Base-by-base conservation (phyloP, 2,113 vertebrate genomes). In the Albula goreensis region DNA sequence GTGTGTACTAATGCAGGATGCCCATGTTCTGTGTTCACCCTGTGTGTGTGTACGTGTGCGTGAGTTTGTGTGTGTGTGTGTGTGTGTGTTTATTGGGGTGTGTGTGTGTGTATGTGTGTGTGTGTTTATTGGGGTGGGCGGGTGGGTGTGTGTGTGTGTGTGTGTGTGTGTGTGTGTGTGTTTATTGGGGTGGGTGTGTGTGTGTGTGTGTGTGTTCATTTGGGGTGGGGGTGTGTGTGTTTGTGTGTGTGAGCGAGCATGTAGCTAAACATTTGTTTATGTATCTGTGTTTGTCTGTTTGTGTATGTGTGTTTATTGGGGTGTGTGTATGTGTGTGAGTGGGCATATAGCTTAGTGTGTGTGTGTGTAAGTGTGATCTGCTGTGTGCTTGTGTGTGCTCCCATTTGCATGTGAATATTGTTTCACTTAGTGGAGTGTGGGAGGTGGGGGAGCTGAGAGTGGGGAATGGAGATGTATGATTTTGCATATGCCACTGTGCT, bases 21-120 rank as follows among this genome's bases (percentile, higher is more conserved):
- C 63, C 22, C n/a, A 22, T n/a, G 70, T 5, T 83, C 60, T 86
- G 9, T 80, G 56, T n/a, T 11, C 51, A 4, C 17, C 15, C 50
- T 53, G 31, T 80, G 25, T 85, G 15, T 13, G 7, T 15, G 49
- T 50, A 78, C 81, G 50, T 81, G 19, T 81, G 78, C 56, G 83
- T 87, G 86, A 84, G 60, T 81, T 25, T 77, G 85, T 82, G 50
- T 60, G 31, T 78, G 50, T 78, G 81, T 50, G 82, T 51, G 86
- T 53, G 78, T 53, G n/a, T 80, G 49, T 83, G 84, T 15, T 22
- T 78, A 81, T 25, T 4, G 86, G 87, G 80, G 82, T 87, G 77
- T 84, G 5, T 22, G 48, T 81, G 77, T 77, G 50, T 85, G 74
- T 85, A 19, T 84, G 89, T 88, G 81, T 84, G 50, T 78, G 50